Evolutionary conservation across 1,140 invertebrate species (phyloP), one percentile per base, ranked within the genome.

Genomic region (Ostrea edulis): DNA sequence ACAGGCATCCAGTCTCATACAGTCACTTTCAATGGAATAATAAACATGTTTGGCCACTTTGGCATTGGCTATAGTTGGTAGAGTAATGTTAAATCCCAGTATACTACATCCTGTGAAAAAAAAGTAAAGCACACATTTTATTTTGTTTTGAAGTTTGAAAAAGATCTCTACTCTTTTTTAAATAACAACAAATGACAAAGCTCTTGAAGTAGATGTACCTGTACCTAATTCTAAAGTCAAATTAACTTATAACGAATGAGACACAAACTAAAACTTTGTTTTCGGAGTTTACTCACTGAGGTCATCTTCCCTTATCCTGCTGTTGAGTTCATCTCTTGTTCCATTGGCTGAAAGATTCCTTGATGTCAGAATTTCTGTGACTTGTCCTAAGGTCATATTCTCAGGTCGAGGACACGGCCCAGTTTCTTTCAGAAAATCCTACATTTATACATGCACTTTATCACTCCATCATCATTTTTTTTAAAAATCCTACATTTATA

Each of bases 1-100:
- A 88, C 91, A 92, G 81, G 90, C 87, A 62, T 92, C 89, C 54
- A 92, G 65, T 35, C 89, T 85, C 58, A 91, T 83, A 88, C 91
- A 92, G 11, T 89, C 88, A 17, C 52, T 9, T 9, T 82, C 77
- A 44, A 92, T 89, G 17, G 54, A 85, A n/a, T 91, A 84, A 68
- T 90, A 88, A 0, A 89, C 53, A 9, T 84, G 82, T 14, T 89
- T 86, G 35, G 53, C 58, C 82, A 91, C 68, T 29, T 86, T 87
- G 0, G 29, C 44, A 58, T 85, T 87, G 7, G 20, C 65, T 44
- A 91, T 87, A 12, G 65, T 77, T 17, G 87, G 89, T 25, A 91
- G 22, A 9, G 85, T 89, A 25, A 68, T 90, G 35, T 86, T 86
- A 17, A 89, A 81, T 11, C 89, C 58, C 2, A 86, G 17, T 29